phyloP scores from a whole-genome alignment of 2,888 invertebrate genomes.

The Boloria euphrosyne region DNA sequence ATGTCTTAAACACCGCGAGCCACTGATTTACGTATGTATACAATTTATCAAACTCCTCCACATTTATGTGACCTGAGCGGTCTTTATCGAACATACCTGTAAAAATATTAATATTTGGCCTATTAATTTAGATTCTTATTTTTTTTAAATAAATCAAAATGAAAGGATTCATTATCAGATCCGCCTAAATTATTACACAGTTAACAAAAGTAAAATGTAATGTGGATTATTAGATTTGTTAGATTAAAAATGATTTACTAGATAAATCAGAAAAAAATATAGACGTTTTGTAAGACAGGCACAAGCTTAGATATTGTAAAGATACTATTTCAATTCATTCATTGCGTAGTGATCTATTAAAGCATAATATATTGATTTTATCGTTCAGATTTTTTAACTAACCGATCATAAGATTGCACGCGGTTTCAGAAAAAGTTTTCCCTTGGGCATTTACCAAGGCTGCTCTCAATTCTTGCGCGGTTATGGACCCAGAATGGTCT shows the following conservation, averaged over 20 bases:
- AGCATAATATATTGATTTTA: not conserved
- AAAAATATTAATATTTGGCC: slow-evolving; percentile 41
- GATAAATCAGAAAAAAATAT: too few species aligned
- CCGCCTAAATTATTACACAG: too few species aligned
- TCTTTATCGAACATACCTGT: slow-evolving; percentile 94
- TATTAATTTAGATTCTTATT: too few species aligned
- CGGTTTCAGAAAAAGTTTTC: slow-evolving; percentile 89
- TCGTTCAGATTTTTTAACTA: slow-evolving; percentile 42
- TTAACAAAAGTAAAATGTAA: too few species aligned
- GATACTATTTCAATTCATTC: too few species aligned
- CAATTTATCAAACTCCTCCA: slow-evolving; percentile 92
- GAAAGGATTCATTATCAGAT: too few species aligned
- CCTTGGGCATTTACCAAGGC: slow-evolving; percentile 94
- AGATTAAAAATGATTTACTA: too few species aligned
- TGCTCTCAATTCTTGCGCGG: slow-evolving; percentile 87
- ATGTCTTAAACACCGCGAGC: slow-evolving; percentile 91
- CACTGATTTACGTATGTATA: slow-evolving; percentile 95
- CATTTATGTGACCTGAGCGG: slow-evolving; percentile 90
- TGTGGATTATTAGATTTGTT: too few species aligned
- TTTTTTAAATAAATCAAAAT: too few species aligned
- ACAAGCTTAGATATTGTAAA: too few species aligned
- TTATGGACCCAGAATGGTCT: slow-evolving; percentile 92
- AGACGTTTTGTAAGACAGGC: not conserved
- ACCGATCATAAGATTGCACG: slow-evolving; percentile 94
- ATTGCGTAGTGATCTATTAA: not conserved